Conservation (phyloP, 2,888 invertebrate species). For the Malacosoma neustria region DNA sequence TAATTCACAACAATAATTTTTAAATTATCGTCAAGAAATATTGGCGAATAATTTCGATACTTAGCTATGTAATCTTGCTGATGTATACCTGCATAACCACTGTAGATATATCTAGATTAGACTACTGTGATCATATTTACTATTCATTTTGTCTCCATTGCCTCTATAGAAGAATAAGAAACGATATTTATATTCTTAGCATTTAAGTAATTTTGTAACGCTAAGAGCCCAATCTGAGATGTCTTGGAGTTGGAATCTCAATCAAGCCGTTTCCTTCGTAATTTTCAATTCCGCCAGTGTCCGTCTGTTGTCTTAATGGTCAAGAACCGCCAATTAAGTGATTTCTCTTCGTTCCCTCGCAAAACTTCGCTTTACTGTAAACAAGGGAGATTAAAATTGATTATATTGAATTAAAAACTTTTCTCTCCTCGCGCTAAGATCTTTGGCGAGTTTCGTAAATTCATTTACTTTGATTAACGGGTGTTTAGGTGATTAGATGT, state of each 20-base stretch:
- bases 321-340: conserved; percentile 22
- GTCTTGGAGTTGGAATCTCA: too few relatives aligned
- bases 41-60: too few relatives aligned
- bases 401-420: conserved; percentile 10
- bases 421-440: background rate
- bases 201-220: background rate
- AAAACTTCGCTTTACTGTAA: conserved; percentile 10
- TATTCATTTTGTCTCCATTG: too few relatives aligned
- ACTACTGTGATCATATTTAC: too few relatives aligned
- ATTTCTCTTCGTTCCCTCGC: conserved; percentile 16
- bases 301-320: conserved; percentile 20
- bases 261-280: conserved; percentile 9
- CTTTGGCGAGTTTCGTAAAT: background rate
- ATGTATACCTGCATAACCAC: too few relatives aligned
- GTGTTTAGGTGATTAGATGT: background rate
- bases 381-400: conserved; percentile 11
- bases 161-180: too few relatives aligned
- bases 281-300: conserved; percentile 19
- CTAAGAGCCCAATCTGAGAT: background rate
- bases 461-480: background rate
- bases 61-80: too few relatives aligned
- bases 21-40: too few relatives aligned
- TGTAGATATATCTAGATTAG: too few relatives aligned
- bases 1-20: too few relatives aligned
- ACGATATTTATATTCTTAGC: too few relatives aligned